These are phyloP conservation scores for Heterodera filipjevi DNA, from an alignment of 2,888 invertebrate species.

Conservation along the genomic window DNA sequence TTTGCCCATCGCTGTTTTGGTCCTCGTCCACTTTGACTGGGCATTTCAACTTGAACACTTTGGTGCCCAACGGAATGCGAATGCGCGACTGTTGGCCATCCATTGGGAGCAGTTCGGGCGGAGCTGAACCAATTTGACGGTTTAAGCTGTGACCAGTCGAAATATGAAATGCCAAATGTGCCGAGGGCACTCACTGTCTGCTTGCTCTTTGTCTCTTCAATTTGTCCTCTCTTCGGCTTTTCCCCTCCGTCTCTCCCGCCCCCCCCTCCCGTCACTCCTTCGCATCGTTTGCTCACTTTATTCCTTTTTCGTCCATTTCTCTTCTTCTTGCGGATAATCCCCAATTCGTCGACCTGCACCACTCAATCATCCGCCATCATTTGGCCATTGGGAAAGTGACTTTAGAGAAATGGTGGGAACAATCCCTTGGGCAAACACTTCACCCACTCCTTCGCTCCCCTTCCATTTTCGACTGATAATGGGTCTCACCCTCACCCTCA, in stretches of 20 bases:
- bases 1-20: not conserved
- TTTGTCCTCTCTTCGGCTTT: not conserved
- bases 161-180: slow-evolving; percentile 16
- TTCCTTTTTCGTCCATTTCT: slow-evolving; percentile 11
- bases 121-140: slow-evolving; percentile 47
- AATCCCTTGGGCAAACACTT: slow-evolving; percentile 20
- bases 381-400: slow-evolving; percentile 13
- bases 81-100: slow-evolving; percentile 29
- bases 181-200: not conserved
- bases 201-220: not conserved
- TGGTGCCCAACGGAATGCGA: slow-evolving; percentile 56
- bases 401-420: slow-evolving; percentile 9
- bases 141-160: not conserved
- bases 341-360: slow-evolving; percentile 9
- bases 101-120: slow-evolving; percentile 50
- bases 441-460: not conserved
- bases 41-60: slow-evolving; percentile 56
- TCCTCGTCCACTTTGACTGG: slow-evolving; percentile 46
- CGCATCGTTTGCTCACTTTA: not conserved
- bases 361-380: slow-evolving; percentile 13
- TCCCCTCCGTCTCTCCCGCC: not conserved
- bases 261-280: not conserved
- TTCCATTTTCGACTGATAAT: not conserved
- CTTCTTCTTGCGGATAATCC: slow-evolving; percentile 7
- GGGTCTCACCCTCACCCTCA: not conserved